Base-by-base conservation (phyloP, 2,888 invertebrate genomes). In the Brachyptera risi region DNA sequence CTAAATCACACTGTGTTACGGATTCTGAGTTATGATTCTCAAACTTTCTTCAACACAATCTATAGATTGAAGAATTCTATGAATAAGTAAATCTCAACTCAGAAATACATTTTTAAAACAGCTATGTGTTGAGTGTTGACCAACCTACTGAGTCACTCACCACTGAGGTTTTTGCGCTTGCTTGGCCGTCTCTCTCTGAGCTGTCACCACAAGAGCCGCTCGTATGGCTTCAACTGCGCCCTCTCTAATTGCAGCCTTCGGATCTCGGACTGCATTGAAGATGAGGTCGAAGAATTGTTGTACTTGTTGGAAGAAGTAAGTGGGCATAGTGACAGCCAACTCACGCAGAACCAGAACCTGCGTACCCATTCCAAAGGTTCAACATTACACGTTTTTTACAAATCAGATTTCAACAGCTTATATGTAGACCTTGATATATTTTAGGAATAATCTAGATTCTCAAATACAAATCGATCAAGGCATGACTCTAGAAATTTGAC, bases 301-400 rank as follows among this genome's bases (percentile, higher is more conserved):
- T 1, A 94, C 92, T 78, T 93, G 93, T 73, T 94, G 94, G 72
- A 92, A 98, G 75, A 99, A 99, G 74, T 96, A 96, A 7, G 97
- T 97, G 0, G 97, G 97, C 80, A 96, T 93, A 9, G 92, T 92
- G 31, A 93, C 86, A 2, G 98, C 98, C 51, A 99, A 77, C 77
- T 99, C 98, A 69, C 93, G 87, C 11, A 97, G 77, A 15, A 98
- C 87, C 51, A 98, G 79, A 1, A 96, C 81, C 75, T 75, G 60
- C n/a, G n/a, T n/a, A n/a, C n/a, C n/a, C n/a, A n/a, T n/a, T n/a
- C n/a, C n/a, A n/a, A n/a, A n/a, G n/a, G n/a, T n/a, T n/a, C n/a
- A n/a, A n/a, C n/a, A n/a, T n/a, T n/a, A n/a, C n/a, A n/a, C n/a
- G n/a, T n/a, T n/a, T n/a, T n/a, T n/a, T n/a, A n/a, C n/a, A n/a